Evolutionary conservation across 2,888 invertebrate species (phyloP).

Genomic region (Philereme vetulata): DNA sequence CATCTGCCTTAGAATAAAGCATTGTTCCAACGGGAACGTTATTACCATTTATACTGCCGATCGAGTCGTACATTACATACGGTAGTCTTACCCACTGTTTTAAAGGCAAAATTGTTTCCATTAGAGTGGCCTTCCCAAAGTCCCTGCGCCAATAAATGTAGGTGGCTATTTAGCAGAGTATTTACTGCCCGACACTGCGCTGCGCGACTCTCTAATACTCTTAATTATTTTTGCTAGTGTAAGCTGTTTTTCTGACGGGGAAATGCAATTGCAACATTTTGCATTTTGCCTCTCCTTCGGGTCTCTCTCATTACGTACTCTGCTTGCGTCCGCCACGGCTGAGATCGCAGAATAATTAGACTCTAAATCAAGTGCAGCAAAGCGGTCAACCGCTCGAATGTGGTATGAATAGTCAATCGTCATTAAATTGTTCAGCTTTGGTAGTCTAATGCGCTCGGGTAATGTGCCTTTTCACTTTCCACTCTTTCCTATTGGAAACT

Average conservation of each 20-base stretch:
- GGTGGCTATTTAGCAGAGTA: conserved; percentile 80
- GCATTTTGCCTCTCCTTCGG: conserved; percentile 62
- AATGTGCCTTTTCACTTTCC: conserved; percentile 44
- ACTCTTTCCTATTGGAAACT: conserved; percentile 30
- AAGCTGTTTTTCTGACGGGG: conserved; percentile 81
- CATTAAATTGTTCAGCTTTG: conserved; percentile 82
- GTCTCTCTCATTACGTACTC: conserved; percentile 75
- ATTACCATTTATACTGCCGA: conserved; percentile 35
- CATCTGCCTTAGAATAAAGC: conserved; percentile 17
- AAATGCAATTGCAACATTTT: conserved; percentile 81
- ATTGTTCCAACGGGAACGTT: conserved; percentile 17
- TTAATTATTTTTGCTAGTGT: conserved; percentile 83
- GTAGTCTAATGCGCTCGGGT: conserved; percentile 73
- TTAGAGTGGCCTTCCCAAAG: conserved; percentile 69
- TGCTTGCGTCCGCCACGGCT: conserved; percentile 70
- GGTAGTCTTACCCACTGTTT: conserved; percentile 57
- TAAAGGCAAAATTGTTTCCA: conserved; percentile 78
- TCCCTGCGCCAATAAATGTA: conserved; percentile 78
- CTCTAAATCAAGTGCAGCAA: conserved; percentile 80
- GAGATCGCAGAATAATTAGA: conserved; percentile 81
- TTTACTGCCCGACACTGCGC: conserved; percentile 78
- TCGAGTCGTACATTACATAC: conserved; percentile 58
- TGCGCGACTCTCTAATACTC: conserved; percentile 78
- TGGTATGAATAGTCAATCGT: conserved; percentile 83
- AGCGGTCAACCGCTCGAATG: conserved; percentile 79